Evolutionary conservation across 2,797 vertebrate species (phyloP).

Genomic region (Pangasius krempfi): DNA sequence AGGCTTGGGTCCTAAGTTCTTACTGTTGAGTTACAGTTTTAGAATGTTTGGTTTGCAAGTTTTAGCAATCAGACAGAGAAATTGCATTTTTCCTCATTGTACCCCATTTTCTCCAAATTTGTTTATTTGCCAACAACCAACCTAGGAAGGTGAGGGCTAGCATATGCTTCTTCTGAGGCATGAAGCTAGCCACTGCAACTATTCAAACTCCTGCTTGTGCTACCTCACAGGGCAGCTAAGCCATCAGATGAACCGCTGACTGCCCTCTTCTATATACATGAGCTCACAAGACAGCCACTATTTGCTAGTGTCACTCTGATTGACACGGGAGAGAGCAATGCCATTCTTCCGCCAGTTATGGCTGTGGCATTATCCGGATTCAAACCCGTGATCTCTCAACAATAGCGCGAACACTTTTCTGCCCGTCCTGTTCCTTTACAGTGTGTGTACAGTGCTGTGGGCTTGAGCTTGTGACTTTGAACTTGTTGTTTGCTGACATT

Average conservation of each 20-base stretch:
- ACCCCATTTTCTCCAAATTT: not conserved
- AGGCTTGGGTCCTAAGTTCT: not conserved
- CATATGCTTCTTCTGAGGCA: too few species aligned
- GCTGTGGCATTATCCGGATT: not conserved
- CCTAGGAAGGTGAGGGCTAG: too few species aligned
- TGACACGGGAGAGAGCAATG: too few species aligned
- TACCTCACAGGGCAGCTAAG: too few species aligned
- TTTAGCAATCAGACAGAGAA: too few species aligned
- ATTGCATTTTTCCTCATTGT: not conserved
- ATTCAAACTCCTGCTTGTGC: too few species aligned
- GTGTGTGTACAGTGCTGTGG: not conserved
- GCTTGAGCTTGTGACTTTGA: not conserved
- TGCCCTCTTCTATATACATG: too few species aligned
- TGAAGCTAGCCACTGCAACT: too few species aligned
- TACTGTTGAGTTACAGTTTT: not conserved
- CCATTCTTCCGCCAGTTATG: not conserved
- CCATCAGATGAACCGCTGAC: too few species aligned
- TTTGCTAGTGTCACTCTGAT: too few species aligned
- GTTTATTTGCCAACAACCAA: too few species aligned
- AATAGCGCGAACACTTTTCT: not conserved
- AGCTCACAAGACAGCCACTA: too few species aligned
- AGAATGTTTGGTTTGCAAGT: not conserved
- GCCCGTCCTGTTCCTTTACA: not conserved
- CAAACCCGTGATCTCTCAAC: not conserved
- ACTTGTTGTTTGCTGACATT: not conserved